A percentile compares a stretch with the other conserved stretches of the same genome.
These are phyloP conservation scores for Caradrina clavipalpis DNA, from an alignment of 2,888 invertebrate species.

Conservation along the genomic window DNA sequence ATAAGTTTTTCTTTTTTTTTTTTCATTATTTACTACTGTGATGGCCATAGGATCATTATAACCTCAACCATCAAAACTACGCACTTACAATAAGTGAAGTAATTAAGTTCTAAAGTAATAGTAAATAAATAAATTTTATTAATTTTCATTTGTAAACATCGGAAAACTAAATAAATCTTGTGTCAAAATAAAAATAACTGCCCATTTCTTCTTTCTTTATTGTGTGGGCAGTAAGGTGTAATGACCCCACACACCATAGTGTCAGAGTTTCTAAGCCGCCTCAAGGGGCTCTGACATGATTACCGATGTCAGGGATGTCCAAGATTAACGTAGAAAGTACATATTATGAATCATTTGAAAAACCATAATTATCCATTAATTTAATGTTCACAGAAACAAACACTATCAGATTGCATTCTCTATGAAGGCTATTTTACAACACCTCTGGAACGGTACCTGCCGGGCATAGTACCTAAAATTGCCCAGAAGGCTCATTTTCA, in stretches of 20 bases:
- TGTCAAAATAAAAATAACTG: not conserved
- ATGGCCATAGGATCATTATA: not conserved
- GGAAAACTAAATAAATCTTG: not conserved
- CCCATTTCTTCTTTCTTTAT: too few species aligned
- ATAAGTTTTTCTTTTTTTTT: not conserved
- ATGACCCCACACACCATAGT: too few species aligned
- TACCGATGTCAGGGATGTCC: too few species aligned
- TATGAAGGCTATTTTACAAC: slow-evolving; percentile 97
- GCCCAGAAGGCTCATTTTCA: slow-evolving; percentile 95
- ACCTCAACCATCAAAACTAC: not conserved
- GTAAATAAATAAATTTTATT: not conserved
- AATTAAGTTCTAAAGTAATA: not conserved
- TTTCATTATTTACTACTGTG: not conserved
- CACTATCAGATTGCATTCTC: slow-evolving; percentile 93
- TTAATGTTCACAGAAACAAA: slow-evolving; percentile 92
- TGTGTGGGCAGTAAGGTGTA: too few species aligned
- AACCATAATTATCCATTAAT: not conserved
- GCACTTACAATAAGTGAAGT: not conserved
- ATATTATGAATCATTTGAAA: too few species aligned
- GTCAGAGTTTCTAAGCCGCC: too few species aligned
- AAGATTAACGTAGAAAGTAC: too few species aligned
- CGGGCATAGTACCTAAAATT: slow-evolving; percentile 96
- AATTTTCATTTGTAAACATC: not conserved
- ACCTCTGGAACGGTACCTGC: slow-evolving; percentile 95
- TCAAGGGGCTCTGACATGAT: too few species aligned